Evolutionary conservation across 1,140 invertebrate genomes (phyloP), one percentile per base, ranked within the genome.

Genomic region (Saxidomus purpurata): DNA sequence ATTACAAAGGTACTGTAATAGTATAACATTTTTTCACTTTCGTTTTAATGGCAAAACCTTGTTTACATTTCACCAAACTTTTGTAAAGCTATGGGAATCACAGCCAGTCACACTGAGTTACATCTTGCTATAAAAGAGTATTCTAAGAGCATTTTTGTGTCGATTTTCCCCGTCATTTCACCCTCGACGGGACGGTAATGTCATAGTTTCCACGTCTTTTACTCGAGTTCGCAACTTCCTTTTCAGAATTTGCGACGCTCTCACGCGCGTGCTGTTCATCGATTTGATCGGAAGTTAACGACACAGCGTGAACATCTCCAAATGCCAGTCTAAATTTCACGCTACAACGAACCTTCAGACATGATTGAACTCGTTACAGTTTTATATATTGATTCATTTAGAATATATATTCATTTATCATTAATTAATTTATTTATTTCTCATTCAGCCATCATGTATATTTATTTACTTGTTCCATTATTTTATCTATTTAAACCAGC

Each of bases 121-220:
- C 40, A 79, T 22, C 43, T 79, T 43, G 8, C 47, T 49, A 19
- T 79, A 19, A 79, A 52, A 52, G 59, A 43, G 52, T 15, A 38
- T 71, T 82, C 52, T 82, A 34, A 82, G 59, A 82, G 80, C 80
- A 82, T 82, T 82, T 82, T 82, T 82, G 80, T 82, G 80, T 82
- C 80, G 59, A 82, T 82, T 82, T 82, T 82, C 80, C 59, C 59
- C 80, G 31, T 82, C 80, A 63, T 61, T 82, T 82, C 80, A 63
- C 59, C 52, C 80, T 43, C 55, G 15, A 38, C 80, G 59, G 80
- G 80, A 28, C n/a, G 55, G 25, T 40, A 82, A 82, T 82, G 80
- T 82, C 80, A 61, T n/a, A 82, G n/a, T 61, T 34, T 38, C n/a
- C 31, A 19, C 34, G 59, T 59, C n/a, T 67, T 82, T 82, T 82